Conservation (phyloP, 2,797 vertebrate species). For the Rhadinocentrus ornatus region DNA sequence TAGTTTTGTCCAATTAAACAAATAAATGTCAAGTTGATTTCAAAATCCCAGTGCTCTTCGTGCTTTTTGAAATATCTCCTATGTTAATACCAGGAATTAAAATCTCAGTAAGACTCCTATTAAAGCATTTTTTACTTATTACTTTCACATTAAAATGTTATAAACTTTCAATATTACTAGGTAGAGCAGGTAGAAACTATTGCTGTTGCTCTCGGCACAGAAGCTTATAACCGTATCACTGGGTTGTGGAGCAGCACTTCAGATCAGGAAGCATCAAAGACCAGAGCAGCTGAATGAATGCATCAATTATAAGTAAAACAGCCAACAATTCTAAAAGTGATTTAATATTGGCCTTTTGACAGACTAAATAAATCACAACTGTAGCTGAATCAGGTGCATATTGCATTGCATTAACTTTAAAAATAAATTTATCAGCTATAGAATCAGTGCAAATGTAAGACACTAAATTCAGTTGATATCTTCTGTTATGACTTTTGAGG, state of each 20-base stretch:
- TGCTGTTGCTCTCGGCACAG: background rate
- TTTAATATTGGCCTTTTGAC: background rate
- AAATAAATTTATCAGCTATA: background rate
- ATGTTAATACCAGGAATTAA: background rate
- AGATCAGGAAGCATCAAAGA: background rate
- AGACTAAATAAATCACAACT: background rate
- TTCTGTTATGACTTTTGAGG: background rate
- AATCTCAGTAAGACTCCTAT: background rate
- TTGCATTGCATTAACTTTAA: background rate
- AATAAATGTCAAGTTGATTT: background rate
- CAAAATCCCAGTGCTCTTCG: background rate
- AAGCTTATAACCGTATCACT: background rate
- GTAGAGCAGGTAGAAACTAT: background rate
- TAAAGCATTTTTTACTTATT: background rate
- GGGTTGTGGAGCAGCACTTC: background rate
- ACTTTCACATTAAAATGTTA: background rate
- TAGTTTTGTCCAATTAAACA: too few relatives aligned
- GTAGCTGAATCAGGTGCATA: background rate
- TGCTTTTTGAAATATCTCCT: background rate
- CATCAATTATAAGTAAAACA: background rate
- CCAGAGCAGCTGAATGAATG: background rate
- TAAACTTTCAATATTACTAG: background rate
- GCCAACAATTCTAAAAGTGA: background rate
- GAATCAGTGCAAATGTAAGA: background rate
- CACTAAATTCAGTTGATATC: background rate